phyloP scores from a whole-genome alignment of 1,140 invertebrate genomes.

The Elysia chlorotica region DNA sequence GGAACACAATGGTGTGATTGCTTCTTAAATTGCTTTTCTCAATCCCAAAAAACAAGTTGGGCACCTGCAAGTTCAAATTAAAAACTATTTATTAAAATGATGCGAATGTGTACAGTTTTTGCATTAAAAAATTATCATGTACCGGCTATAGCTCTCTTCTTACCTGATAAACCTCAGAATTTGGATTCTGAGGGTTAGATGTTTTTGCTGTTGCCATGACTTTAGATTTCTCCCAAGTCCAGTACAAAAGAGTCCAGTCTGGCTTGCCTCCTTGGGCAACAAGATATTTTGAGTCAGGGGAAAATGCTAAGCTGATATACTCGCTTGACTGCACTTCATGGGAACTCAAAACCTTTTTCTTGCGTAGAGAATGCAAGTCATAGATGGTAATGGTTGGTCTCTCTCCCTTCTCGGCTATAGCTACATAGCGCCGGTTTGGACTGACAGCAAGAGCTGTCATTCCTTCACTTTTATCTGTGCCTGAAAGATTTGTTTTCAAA shows the following conservation, averaged over 20 bases:
- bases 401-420: slow-evolving; percentile 62
- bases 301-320: slow-evolving; percentile 77
- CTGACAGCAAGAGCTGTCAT: slow-evolving; percentile 62
- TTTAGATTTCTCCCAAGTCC: slow-evolving; percentile 83
- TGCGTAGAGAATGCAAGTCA: slow-evolving; percentile 63
- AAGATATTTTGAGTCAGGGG: slow-evolving; percentile 78
- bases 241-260: slow-evolving; percentile 80
- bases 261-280: slow-evolving; percentile 78
- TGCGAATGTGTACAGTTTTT: too few species aligned
- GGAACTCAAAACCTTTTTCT: slow-evolving; percentile 56
- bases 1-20: too few species aligned
- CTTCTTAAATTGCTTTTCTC: too few species aligned
- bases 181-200: slow-evolving; percentile 60
- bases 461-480: slow-evolving; percentile 56
- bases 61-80: too few species aligned
- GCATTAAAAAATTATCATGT: neutral
- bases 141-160: neutral
- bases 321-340: slow-evolving; percentile 62
- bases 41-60: too few species aligned
- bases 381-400: slow-evolving; percentile 63
- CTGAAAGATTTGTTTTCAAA: too few species aligned
- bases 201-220: slow-evolving; percentile 76
- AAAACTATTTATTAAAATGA: too few species aligned
- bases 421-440: slow-evolving; percentile 62
- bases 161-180: slow-evolving; percentile 63